A percentile compares a stretch with the other conserved stretches of the same genome.
Evolutionary conservation across 2,113 vertebrate species (phyloP).

Genomic region (Macquaria australasica): DNA sequence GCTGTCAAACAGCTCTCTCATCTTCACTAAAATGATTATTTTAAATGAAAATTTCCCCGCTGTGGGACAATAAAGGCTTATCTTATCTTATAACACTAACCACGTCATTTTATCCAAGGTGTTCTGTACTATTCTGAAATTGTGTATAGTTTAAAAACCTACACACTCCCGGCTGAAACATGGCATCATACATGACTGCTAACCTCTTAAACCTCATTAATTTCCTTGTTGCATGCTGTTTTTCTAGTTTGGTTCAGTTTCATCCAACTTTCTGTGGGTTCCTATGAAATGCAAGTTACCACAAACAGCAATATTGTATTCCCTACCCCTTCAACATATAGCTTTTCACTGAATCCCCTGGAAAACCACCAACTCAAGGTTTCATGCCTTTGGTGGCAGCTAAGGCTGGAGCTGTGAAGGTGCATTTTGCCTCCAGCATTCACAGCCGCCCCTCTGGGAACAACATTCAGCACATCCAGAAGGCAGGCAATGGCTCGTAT

Average conservation of each 20-base stretch:
- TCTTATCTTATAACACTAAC: not conserved
- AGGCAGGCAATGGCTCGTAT: slow-evolving; percentile 29
- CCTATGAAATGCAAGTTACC: slow-evolving; percentile 12
- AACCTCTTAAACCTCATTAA: slow-evolving; percentile 1
- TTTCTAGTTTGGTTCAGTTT: slow-evolving; percentile 2
- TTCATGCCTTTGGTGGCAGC: slow-evolving; percentile 30
- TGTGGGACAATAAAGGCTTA: too few relatives aligned
- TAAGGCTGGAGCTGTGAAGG: slow-evolving; percentile 27
- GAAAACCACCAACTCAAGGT: slow-evolving; percentile 1
- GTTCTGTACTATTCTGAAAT: not conserved
- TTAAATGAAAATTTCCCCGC: too few relatives aligned
- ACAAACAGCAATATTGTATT: slow-evolving; percentile 5
- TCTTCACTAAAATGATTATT: slow-evolving; percentile 5
- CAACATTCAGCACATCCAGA: slow-evolving; percentile 39
- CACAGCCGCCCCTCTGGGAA: slow-evolving; percentile 34
- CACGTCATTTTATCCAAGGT: not conserved
- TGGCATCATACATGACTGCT: not conserved
- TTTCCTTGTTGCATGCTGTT: not conserved
- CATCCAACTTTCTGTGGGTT: slow-evolving; percentile 15
- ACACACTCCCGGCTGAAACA: not conserved
- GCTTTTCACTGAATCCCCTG: slow-evolving; percentile 16
- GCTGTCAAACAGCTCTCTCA: not conserved
- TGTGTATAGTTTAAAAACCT: not conserved
- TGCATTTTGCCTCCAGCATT: slow-evolving; percentile 46
- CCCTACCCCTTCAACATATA: not conserved